phyloP scores from a whole-genome alignment of 2,888 invertebrate species.

The Xylota sylvarum region DNA sequence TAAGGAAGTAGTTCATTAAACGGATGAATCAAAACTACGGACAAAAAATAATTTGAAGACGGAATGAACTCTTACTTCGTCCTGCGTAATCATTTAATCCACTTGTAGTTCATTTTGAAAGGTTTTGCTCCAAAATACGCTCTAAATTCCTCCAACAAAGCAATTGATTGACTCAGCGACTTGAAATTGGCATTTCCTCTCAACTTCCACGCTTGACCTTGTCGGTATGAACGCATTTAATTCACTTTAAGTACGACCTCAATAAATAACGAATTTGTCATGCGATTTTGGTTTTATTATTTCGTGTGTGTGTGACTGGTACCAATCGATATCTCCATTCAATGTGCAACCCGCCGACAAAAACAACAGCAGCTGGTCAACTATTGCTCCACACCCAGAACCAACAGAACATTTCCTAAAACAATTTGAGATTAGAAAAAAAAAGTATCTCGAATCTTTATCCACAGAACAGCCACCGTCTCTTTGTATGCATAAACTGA shows the following conservation, averaged over 20 bases:
- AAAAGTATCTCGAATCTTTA: background rate
- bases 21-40: too few relatives aligned
- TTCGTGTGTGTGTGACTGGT: background rate
- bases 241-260: constrained; percentile 40
- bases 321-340: constrained; percentile 24
- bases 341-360: background rate
- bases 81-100: background rate
- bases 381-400: constrained; percentile 48
- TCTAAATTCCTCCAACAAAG: constrained; percentile 1
- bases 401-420: constrained; percentile 59
- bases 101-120: too few relatives aligned
- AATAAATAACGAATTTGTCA: constrained; percentile 60
- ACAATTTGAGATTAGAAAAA: constrained; percentile 6
- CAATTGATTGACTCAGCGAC: constrained; percentile 20
- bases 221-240: constrained; percentile 9
- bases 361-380: constrained; percentile 42
- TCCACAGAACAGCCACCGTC: background rate
- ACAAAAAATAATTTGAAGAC: background rate
- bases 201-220: constrained; percentile 28
- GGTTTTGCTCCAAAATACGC: too few relatives aligned
- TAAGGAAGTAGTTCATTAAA: background rate
- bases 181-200: constrained; percentile 42
- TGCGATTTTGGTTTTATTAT: background rate
- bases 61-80: background rate
- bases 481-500: constrained; percentile 28